Base-by-base conservation (phyloP, 2,797 vertebrate genomes). In the Luscinia luscinia region DNA sequence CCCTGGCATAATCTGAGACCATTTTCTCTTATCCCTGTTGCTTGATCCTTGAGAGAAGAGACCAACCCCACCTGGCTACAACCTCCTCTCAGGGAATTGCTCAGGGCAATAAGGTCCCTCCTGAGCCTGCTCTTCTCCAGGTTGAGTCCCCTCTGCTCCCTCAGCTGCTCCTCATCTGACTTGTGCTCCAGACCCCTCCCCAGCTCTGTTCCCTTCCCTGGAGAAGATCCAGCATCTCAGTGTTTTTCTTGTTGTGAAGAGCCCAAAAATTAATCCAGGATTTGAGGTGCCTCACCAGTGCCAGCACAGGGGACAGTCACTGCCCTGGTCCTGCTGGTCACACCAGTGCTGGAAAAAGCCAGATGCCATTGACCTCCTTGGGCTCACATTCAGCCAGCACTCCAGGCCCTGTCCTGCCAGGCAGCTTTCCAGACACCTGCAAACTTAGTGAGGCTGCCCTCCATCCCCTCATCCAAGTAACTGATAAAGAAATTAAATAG, bases 211-310 rank as follows among this genome's bases (percentile, higher is more conserved):
- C 28, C 43, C 30, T 51, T 41, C 27, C 19, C 24, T 52, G 21
- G 21, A 64, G 21, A 58, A 8, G 9, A 45, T 52, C 45, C 51
- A 89, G n/a, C 15, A 21, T 21, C 38, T 45, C 72, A 30, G 19
- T 11, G 17, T 34, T 43, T 24, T n/a, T 21, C 27, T 34, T 51
- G 32, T 18, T 0, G 0, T 19, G 51, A 70, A 7, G 18, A 51
- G 28, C 24, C 38, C 41, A 62, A 36, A 81, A 68, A 11, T 36
- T 19, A 43, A 4, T 2, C 18, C n/a, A 26, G 38, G 38, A 40
- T 57, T 23, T 16, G 45, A 64, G 20, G 15, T 9, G 17, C 9
- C 13, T 57, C 27, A 7, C 6, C 36, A 51, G 36, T 18, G 72
- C 14, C 64, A 70, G 38, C 49, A 46, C 28, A 58, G 24, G 18